Evolutionary conservation across 1,140 invertebrate species (phyloP).

Genomic region (Cyclina sinensis): DNA sequence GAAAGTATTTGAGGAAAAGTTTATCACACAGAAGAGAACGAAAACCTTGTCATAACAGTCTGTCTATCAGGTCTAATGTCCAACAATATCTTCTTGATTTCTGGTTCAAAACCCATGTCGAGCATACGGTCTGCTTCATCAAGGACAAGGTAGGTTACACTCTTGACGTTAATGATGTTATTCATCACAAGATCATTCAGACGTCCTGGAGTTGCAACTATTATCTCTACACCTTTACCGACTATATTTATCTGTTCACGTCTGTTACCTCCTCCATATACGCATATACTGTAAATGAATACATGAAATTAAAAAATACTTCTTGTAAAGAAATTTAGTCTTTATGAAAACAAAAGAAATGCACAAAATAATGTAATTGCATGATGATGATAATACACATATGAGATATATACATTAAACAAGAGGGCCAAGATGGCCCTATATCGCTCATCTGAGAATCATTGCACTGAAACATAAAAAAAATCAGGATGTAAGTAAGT

Average conservation of each 20-base stretch:
- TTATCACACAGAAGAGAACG: too few relatives aligned
- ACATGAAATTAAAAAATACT: too few relatives aligned
- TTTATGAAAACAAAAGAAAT: too few relatives aligned
- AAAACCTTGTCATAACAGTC: slow-evolving; percentile 93
- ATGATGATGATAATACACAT: too few relatives aligned
- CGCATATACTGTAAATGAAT: slow-evolving; percentile 93
- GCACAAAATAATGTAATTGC: too few relatives aligned
- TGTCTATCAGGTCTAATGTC: slow-evolving; percentile 92
- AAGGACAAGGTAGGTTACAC: slow-evolving; percentile 89
- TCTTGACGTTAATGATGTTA: slow-evolving; percentile 84
- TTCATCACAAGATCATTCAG: slow-evolving; percentile 92
- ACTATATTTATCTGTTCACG: slow-evolving; percentile 92
- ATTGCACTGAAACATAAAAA: too few relatives aligned
- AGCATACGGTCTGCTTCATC: slow-evolving; percentile 91
- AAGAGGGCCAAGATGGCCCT: too few relatives aligned
- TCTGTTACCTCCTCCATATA: slow-evolving; percentile 95
- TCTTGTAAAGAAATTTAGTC: too few relatives aligned
- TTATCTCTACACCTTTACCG: slow-evolving; percentile 93
- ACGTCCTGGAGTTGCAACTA: slow-evolving; percentile 96
- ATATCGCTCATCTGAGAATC: too few relatives aligned
- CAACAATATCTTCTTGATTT: slow-evolving; percentile 93
- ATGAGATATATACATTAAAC: too few relatives aligned
- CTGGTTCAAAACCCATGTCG: slow-evolving; percentile 91
- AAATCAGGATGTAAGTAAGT: too few relatives aligned
- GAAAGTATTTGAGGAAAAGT: background rate